A percentile compares a stretch with the other conserved stretches of the same genome.
Conservation (phyloP, 1,140 invertebrate genomes). For the Heliconius congener region DNA sequence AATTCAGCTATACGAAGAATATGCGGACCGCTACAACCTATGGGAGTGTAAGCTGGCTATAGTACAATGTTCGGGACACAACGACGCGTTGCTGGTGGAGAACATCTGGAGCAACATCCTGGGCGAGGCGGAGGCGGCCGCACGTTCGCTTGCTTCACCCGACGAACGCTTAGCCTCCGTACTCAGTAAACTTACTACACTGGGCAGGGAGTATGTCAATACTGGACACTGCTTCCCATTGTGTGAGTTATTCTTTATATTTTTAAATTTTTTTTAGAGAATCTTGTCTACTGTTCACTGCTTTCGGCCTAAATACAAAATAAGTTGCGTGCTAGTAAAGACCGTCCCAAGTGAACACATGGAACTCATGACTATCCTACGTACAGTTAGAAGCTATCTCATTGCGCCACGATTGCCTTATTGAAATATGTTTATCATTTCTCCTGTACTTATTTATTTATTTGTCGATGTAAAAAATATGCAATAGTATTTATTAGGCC, state of each 20-base stretch:
- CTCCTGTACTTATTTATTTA: too few relatives aligned
- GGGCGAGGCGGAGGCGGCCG: constrained; percentile 77
- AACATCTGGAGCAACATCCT: constrained; percentile 91
- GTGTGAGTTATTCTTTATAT: constrained; percentile 71
- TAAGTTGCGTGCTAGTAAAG: too few relatives aligned
- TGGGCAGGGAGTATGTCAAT: constrained; percentile 88
- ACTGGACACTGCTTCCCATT: constrained; percentile 89
- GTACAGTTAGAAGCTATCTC: too few relatives aligned
- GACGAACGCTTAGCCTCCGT: constrained; percentile 86
- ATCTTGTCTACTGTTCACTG: too few relatives aligned
- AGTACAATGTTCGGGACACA: constrained; percentile 91
- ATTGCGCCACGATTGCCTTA: too few relatives aligned
- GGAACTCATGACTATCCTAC: too few relatives aligned
- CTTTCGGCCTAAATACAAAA: too few relatives aligned
- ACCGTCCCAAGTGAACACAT: too few relatives aligned
- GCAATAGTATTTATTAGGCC: too few relatives aligned
- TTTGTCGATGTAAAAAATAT: too few relatives aligned
- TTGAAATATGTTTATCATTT: too few relatives aligned
- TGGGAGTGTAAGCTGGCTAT: constrained; percentile 94
- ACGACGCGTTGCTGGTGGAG: constrained; percentile 88
- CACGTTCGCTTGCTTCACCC: constrained; percentile 62
- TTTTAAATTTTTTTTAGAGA: neutral
- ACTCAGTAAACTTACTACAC: constrained; percentile 87
- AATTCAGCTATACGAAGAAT: constrained; percentile 89
- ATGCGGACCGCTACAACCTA: constrained; percentile 89